Percentiles rank a stretch among this genome's conserved stretches.
Conservation (phyloP, 2,797 vertebrate species). For the Molossus molossus region DNA sequence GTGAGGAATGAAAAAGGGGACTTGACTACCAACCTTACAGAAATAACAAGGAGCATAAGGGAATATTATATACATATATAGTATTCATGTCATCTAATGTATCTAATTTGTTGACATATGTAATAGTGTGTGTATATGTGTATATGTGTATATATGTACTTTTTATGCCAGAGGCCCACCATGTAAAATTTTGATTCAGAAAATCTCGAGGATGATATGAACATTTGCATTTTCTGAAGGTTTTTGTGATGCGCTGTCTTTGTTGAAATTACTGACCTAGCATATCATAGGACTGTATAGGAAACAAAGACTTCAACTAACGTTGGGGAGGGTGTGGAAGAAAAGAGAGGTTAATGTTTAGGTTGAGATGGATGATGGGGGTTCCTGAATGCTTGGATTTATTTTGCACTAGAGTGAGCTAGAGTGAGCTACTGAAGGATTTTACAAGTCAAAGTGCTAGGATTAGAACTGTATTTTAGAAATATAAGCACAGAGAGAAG, state of each 20-base stretch:
- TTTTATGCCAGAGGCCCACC: neutral
- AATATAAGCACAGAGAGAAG: neutral
- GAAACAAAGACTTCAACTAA: neutral
- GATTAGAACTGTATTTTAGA: constrained; percentile 58
- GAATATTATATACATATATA: neutral
- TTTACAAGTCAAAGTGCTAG: constrained; percentile 35
- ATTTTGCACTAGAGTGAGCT: constrained; percentile 27
- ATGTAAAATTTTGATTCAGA: constrained; percentile 28
- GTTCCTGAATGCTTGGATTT: constrained; percentile 8
- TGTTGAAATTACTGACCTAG: neutral
- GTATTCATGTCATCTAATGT: neutral
- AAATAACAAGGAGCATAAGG: neutral
- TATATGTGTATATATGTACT: neutral
- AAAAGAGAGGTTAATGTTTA: neutral
- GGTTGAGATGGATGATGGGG: neutral
- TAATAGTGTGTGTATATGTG: too few relatives aligned
- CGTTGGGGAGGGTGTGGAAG: too few relatives aligned
- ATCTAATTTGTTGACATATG: neutral
- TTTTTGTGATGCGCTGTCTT: neutral
- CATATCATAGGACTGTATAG: neutral
- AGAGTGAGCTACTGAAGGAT: neutral
- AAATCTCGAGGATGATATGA: neutral
- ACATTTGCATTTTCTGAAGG: constrained; percentile 46
- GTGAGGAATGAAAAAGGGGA: neutral
- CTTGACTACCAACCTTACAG: neutral